phyloP scores from a whole-genome alignment of 23 tunicate species.

The Clavelina lepadiformis region DNA sequence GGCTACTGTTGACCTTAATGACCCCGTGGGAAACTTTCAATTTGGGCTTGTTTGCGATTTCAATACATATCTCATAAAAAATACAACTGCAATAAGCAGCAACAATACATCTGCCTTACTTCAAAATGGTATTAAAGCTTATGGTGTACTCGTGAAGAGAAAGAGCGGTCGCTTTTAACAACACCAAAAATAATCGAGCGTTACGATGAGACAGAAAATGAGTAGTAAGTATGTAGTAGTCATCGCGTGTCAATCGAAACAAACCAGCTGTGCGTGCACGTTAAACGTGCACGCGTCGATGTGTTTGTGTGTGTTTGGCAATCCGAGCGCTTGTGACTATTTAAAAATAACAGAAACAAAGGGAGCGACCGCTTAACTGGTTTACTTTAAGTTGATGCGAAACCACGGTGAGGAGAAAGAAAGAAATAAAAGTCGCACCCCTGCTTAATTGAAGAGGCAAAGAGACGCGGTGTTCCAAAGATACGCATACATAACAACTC shows the following conservation, averaged over 20 bases:
- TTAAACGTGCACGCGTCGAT: slow-evolving; percentile 9
- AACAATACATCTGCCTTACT: slow-evolving; percentile 22
- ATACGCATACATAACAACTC: slow-evolving; percentile 9
- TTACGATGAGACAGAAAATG: slow-evolving; percentile 93
- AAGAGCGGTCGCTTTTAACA: slow-evolving; percentile 74
- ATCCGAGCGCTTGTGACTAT: slow-evolving; percentile 57
- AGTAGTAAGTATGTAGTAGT: slow-evolving; percentile 84
- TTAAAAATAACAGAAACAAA: slow-evolving; percentile 74
- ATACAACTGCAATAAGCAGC: slow-evolving; percentile 13
- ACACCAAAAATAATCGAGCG: slow-evolving; percentile 97
- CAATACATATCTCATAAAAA: slow-evolving; percentile 6
- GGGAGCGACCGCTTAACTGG: slow-evolving; percentile 26
- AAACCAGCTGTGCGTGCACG: slow-evolving; percentile 35
- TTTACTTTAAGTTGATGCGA: slow-evolving; percentile 21
- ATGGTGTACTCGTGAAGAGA: slow-evolving; percentile 57
- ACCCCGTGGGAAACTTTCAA: slow-evolving; percentile 24
- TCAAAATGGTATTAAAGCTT: slow-evolving; percentile 14
- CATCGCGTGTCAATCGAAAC: slow-evolving; percentile 31
- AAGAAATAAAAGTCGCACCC: slow-evolving; percentile 29
- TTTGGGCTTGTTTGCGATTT: slow-evolving; percentile 1
- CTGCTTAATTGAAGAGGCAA: slow-evolving; percentile 60
- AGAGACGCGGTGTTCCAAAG: slow-evolving; percentile 13
- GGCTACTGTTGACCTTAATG: slow-evolving; percentile 25
- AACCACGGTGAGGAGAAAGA: slow-evolving; percentile 13
- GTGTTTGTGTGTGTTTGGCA: slow-evolving; percentile 67